phyloP scores from a whole-genome alignment of 2,113 vertebrate species.

The Phalacrocorax aristotelis region DNA sequence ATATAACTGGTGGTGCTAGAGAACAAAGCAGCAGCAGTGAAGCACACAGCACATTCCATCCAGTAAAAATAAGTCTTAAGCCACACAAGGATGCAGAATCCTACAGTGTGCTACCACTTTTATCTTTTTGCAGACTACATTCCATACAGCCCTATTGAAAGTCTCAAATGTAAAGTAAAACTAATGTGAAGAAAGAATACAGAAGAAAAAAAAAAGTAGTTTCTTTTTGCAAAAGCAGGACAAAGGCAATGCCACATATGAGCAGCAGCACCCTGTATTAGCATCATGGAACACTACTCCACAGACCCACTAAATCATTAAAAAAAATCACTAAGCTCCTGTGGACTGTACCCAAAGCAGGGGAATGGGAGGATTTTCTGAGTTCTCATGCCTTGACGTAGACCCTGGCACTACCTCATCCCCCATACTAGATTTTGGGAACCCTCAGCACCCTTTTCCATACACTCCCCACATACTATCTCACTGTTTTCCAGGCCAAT shows the following conservation, averaged over 20 bases:
- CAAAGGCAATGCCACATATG: fast-evolving
- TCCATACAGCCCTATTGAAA: background rate
- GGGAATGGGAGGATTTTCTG: background rate
- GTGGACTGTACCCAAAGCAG: background rate
- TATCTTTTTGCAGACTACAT: background rate
- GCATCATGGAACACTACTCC: background rate
- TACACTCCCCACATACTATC: background rate
- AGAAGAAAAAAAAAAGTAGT: background rate
- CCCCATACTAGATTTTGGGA: background rate
- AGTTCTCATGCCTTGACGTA: background rate
- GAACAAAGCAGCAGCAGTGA: background rate
- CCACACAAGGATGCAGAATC: background rate
- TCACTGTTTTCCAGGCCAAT: background rate
- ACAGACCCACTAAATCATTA: background rate
- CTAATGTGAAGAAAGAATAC: background rate
- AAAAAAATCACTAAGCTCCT: background rate
- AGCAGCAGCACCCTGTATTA: background rate
- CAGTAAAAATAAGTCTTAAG: background rate
- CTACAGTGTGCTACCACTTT: background rate
- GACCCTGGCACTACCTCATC: background rate
- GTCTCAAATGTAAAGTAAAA: fast-evolving
- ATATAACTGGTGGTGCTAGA: fast-evolving
- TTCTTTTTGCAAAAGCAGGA: background rate
- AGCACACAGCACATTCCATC: fast-evolving
- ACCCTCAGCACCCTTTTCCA: background rate